Evolutionary conservation across 1,140 invertebrate species (phyloP).

Genomic region (Drosophila kohkoa): DNA sequence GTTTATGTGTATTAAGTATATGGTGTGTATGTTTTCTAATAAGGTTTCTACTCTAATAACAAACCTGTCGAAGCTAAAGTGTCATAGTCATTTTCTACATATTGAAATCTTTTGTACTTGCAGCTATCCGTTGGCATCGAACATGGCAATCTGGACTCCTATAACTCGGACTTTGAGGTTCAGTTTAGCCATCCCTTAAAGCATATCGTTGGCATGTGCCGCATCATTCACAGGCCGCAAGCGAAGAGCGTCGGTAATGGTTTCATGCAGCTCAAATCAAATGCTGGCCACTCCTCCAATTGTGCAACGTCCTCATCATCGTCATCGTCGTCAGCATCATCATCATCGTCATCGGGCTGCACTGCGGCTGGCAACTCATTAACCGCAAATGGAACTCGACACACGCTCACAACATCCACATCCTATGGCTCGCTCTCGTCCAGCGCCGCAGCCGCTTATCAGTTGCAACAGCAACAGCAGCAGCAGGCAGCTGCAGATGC

Average conservation of each 20-base stretch:
- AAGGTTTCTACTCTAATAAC: not conserved
- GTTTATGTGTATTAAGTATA: not conserved
- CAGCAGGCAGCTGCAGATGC: conserved; percentile 39
- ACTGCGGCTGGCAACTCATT: conserved; percentile 44
- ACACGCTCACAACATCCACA: conserved; percentile 77
- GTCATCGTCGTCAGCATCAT: conserved; percentile 30
- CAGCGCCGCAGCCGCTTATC: conserved; percentile 74
- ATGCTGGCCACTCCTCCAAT: conserved; percentile 17
- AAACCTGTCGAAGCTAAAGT: not conserved
- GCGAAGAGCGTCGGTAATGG: conserved; percentile 76
- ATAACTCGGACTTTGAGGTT: conserved; percentile 88
- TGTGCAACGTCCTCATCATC: conserved; percentile 17
- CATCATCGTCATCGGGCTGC: conserved; percentile 18
- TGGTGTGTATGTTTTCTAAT: not conserved
- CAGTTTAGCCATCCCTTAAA: conserved; percentile 88
- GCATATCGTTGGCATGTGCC: conserved; percentile 86
- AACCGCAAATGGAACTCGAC: conserved; percentile 61
- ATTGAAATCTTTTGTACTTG: conserved; percentile 64
- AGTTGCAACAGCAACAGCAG: conserved; percentile 55
- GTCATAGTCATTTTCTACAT: not conserved
- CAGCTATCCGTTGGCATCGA: conserved; percentile 88
- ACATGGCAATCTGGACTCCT: conserved; percentile 87
- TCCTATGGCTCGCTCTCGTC: conserved; percentile 80
- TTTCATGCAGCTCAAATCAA: conserved; percentile 76
- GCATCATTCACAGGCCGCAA: conserved; percentile 78